Evolutionary conservation across 1,140 invertebrate species (phyloP), one percentile per base, ranked within the genome.

Genomic region (Conopomorpha cramerella): DNA sequence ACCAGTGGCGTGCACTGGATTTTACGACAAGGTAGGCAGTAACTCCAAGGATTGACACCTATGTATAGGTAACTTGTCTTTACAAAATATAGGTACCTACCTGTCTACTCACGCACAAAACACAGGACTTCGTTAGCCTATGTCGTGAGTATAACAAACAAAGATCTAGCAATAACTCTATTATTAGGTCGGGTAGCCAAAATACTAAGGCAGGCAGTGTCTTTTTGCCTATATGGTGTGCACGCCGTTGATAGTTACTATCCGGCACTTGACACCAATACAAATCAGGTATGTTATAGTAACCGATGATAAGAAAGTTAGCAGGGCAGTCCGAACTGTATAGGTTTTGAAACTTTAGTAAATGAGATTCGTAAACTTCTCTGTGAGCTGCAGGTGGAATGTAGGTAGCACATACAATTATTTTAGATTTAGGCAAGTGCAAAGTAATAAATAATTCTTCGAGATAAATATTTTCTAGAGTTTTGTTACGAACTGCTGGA

Each of bases 251-350:
- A 6, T n/a, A 8, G 8, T n/a, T 2, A 11, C 16, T 32, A 2
- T 4, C 3, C 30, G 30, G 6, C 11, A n/a, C 13, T 3, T 10
- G 12, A 2, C 3, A 19, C 32, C 32, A 34, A 8, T 12, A 14
- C n/a, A 34, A 19, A 15, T 19, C 11, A 2, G 32, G 32, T 14
- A 34, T 12, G 13, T 34, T 34, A 15, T 19, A 34, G 15, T 34
- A 17, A 10, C 32, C 32, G 1, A 15, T 7, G 2, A 26, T n/a
- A 17, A 34, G 23, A 34, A 23, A 23, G 19, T 23, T 6, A 23
- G 4, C 10, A 23, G 19, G 19, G 10, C 10, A 23, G 19, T 23
- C 10, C 19, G 10, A n/a, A n/a, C n/a, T 23, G 10, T 6, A 23
- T 23, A 23, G 19, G 4, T 23, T 23, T 10, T 23, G 19, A 6